Conservation (phyloP, 1,140 invertebrate genomes). For the Vanessa atalanta region DNA sequence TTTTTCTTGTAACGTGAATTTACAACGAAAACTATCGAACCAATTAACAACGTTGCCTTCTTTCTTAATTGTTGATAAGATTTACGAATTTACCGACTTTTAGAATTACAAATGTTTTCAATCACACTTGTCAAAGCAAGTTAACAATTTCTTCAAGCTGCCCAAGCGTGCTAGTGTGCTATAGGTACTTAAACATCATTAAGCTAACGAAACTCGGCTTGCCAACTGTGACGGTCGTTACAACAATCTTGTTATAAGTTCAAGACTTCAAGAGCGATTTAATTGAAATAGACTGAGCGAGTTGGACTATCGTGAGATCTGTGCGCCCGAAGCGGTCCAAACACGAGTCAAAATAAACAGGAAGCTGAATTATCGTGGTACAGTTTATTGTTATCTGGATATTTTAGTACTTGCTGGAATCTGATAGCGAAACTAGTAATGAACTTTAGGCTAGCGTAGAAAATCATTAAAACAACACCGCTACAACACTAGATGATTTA, state of each 20-base stretch:
- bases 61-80: neutral
- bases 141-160: slow-evolving; percentile 15
- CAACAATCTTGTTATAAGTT: slow-evolving; percentile 43
- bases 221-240: slow-evolving; percentile 30
- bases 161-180: slow-evolving; percentile 2
- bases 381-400: slow-evolving; percentile 9
- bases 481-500: neutral
- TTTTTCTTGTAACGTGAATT: neutral
- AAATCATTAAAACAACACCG: no score
- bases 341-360: neutral
- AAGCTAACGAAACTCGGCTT: slow-evolving; percentile 32
- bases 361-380: neutral
- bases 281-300: slow-evolving; percentile 33
- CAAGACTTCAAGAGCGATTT: slow-evolving; percentile 26
- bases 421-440: neutral
- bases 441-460: no score
- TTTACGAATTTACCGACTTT: neutral
- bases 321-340: neutral
- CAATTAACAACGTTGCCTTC: neutral
- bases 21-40: no score
- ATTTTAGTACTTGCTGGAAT: neutral
- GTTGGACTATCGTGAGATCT: slow-evolving; percentile 36
- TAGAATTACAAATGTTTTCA: slow-evolving; percentile 4
- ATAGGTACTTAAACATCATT: slow-evolving; percentile 21
- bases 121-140: slow-evolving; percentile 4